Evolutionary conservation across 2,888 invertebrate genomes (phyloP).

Genomic region (Temnothorax ravouxi): DNA sequence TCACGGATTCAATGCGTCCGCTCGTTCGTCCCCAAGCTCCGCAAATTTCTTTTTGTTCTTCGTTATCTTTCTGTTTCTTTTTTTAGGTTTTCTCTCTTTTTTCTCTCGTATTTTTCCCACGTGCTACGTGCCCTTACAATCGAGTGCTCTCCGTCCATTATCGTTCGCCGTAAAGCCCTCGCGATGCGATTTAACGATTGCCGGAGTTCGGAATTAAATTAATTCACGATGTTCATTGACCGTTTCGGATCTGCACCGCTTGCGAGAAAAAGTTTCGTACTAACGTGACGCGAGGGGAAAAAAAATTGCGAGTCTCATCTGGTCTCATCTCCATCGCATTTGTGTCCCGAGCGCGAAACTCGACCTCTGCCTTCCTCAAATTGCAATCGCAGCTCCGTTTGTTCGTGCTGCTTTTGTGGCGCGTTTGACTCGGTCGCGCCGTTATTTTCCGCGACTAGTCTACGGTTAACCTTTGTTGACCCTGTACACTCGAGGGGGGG

Average conservation of each 20-base stretch:
- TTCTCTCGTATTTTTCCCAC: slow-evolving; percentile 7
- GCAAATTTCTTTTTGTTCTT: slow-evolving; percentile 36
- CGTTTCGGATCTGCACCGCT: neutral
- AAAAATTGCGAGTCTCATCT: slow-evolving; percentile 18
- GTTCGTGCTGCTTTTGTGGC: slow-evolving; percentile 36
- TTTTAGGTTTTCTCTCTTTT: slow-evolving; percentile 3
- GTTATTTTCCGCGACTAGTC: slow-evolving; percentile 48
- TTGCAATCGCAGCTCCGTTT: slow-evolving; percentile 37
- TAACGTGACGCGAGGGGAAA: neutral
- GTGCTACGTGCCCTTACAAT: slow-evolving; percentile 14
- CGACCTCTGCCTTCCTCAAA: slow-evolving; percentile 12
- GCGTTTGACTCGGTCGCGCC: slow-evolving; percentile 34
- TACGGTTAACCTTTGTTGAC: slow-evolving; percentile 55
- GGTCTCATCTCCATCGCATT: slow-evolving; percentile 17
- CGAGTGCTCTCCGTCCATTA: slow-evolving; percentile 11
- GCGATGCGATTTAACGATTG: slow-evolving; percentile 19
- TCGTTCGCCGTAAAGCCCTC: slow-evolving; percentile 36
- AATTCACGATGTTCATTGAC: slow-evolving; percentile 10
- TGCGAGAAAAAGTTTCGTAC: neutral
- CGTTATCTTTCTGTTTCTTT: neutral
- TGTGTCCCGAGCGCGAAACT: slow-evolving; percentile 1
- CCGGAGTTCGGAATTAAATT: slow-evolving; percentile 4
- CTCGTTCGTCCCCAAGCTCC: slow-evolving; percentile 51
- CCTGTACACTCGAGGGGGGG: slow-evolving; percentile 49
- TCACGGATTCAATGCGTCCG: slow-evolving; percentile 44